These are phyloP conservation scores for Pongo pygmaeus DNA, from an alignment of 2,113 vertebrate species.

Conservation along the genomic window DNA sequence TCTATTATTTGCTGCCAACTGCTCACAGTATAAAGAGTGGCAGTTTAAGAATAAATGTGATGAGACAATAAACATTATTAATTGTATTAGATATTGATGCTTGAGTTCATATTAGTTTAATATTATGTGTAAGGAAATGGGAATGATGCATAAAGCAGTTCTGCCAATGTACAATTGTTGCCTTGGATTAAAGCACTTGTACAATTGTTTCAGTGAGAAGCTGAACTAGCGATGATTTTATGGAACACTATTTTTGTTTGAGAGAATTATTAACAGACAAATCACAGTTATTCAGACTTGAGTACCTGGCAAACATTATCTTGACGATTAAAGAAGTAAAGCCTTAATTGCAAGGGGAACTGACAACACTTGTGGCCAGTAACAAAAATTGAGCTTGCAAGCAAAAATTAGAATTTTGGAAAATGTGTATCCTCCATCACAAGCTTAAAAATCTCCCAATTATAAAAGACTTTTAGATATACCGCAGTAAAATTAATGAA, in stretches of 20 bases:
- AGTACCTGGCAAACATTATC: not conserved
- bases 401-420: not conserved
- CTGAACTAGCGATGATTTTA: not conserved
- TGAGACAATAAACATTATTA: not conserved
- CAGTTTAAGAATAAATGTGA: not conserved
- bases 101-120: not conserved
- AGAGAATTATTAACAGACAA: not conserved
- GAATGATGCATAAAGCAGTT: not conserved
- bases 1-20: not conserved
- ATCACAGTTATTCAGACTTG: not conserved
- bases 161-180: not conserved
- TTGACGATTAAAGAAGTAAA: constrained; percentile 23
- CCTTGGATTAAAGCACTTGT: not conserved
- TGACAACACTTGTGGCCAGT: not conserved
- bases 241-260: not conserved
- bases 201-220: not conserved
- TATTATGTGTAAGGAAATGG: not conserved
- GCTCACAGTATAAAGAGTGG: not conserved
- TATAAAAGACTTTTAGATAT: not conserved
- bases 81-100: not conserved
- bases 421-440: not conserved
- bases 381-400: not conserved
- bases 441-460: not conserved
- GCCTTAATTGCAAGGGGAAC: not conserved
- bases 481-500: not conserved